Evolutionary conservation across 2,888 invertebrate genomes (phyloP).

Genomic region (Poecilus cupreus): DNA sequence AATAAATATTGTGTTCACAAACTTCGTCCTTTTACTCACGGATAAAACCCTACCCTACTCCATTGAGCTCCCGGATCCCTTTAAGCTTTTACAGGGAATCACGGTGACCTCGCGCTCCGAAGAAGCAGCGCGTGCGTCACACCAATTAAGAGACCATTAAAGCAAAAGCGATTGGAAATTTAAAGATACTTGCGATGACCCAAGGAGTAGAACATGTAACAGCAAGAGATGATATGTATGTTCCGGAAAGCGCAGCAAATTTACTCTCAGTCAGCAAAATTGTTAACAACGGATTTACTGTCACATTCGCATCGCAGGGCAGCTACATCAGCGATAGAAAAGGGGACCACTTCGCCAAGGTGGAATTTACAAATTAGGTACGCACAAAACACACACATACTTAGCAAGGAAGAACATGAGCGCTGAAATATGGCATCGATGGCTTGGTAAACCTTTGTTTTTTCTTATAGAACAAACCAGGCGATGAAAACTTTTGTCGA

Average conservation of each 20-base stretch:
- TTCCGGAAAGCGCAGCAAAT: not conserved
- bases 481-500: constrained; percentile 61
- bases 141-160: not conserved
- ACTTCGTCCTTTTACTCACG: too few species aligned
- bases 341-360: constrained; percentile 29
- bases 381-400: not conserved
- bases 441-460: constrained; percentile 28
- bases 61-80: too few species aligned
- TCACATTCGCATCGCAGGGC: constrained; percentile 60
- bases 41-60: too few species aligned
- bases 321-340: constrained; percentile 59
- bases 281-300: constrained; percentile 57
- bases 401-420: constrained; percentile 28
- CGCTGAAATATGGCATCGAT: constrained; percentile 10
- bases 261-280: constrained; percentile 31
- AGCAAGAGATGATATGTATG: constrained; percentile 4
- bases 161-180: constrained; percentile 44
- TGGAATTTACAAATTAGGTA: constrained; percentile 14
- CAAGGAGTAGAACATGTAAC: not conserved
- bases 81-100: too few species aligned
- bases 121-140: too few species aligned
- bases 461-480: constrained; percentile 62
- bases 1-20: too few species aligned
- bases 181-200: not conserved
- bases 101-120: too few species aligned